Base-by-base conservation (phyloP, 2,113 vertebrate species). In the Nothoprocta perdicaria region DNA sequence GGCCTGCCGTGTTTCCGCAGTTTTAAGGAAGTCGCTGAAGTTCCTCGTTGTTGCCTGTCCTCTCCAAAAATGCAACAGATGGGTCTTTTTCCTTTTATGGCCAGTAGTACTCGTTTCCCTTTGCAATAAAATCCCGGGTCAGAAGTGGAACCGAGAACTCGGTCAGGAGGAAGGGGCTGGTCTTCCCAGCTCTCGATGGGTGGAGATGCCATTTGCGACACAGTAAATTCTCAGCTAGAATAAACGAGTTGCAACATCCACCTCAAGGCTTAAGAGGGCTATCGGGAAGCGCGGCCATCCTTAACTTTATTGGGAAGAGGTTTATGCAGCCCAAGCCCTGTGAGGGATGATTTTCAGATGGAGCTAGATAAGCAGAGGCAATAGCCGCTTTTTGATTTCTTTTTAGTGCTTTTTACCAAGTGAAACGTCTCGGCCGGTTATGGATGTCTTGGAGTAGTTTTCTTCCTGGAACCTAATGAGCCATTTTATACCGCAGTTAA, bases 51-150 rank as follows among this genome's bases (percentile, higher is more conserved):
- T 33, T 84, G 74, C 86, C 65, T 96, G 53, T 10, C 43, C 94
- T 94, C 94, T 6, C 18, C 92, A 97, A 93, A 97, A 91, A 92
- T 95, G 90, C 89, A 80, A 63, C 91, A 80, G 83, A 93, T 92
- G 72, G 94, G 85, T 74, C 95, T 97, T 96, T 96, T 96, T 96
- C 97, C 97, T 97, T 98, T 97, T 98, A 98, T 97, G 97, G 97
- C 92, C 84, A 97, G 69, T 85, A 96, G 81, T 40, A 24, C 78
- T 90, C 55, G 21, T 89, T 96, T 89, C 75, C 71, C 73, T 84
- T 90, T 76, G 79, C 85, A 69, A 27, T 86, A 86, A 94, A 94
- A 97, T 48, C 14, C 33, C 43, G 46, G 96, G 80, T 93, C 94
- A 93, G 89, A 96, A 82, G 90, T 86, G 52, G 91, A 93, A 91